Base-by-base conservation (phyloP, 64 coral and sea anemone genomes). In the Cladopsammia gracilis region DNA sequence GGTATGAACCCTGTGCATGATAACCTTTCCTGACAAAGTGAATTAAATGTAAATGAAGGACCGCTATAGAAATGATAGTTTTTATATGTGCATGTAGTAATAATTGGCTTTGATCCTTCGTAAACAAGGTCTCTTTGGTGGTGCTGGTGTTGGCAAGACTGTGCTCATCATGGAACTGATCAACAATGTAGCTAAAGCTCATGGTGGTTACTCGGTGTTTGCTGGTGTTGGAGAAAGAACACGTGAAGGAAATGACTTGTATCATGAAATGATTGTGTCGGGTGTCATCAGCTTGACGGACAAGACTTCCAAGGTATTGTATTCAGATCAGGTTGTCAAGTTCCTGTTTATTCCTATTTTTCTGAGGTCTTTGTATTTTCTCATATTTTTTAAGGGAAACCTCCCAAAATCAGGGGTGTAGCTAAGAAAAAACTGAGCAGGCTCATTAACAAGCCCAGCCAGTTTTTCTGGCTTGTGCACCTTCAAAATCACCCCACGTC, bases 151-250 rank as follows among this genome's bases (percentile, higher is more conserved):
- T 34, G 96, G 96, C 34, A 98, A 98, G 59, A 98, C 96, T 93
- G 96, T 98, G 23, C 70, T 98, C 20, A 98, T 98, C 59, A 98
- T 98, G 96, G 96, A 98, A 22, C 45, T 98, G 34, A 98, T 98
- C 71, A 98, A 98, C 90, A 98, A 98, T 90, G 96, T 98, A 44
- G 96, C 96, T 20, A 98, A 98, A 90, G 96, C 96, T 62, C 96
- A 98, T 93, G 96, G 96, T 93, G 96, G 96, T 87, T 98, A 98
- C 75, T 98, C 96, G 14, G 96, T 98, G 78, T 98, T 98, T 98
- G 96, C 96, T 95, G 96, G 96, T 93, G 96, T 98, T 25, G 96
- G 96, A 64, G 96, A 98, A 77, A 92, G 96, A 90, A 98, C 96
- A 12, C 90, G 96, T 81, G 96, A 98, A 83, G 96, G 96, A 69